These are phyloP conservation scores for Conops quadrifasciatus DNA, from an alignment of 2,888 invertebrate genomes.

Conservation along the genomic window DNA sequence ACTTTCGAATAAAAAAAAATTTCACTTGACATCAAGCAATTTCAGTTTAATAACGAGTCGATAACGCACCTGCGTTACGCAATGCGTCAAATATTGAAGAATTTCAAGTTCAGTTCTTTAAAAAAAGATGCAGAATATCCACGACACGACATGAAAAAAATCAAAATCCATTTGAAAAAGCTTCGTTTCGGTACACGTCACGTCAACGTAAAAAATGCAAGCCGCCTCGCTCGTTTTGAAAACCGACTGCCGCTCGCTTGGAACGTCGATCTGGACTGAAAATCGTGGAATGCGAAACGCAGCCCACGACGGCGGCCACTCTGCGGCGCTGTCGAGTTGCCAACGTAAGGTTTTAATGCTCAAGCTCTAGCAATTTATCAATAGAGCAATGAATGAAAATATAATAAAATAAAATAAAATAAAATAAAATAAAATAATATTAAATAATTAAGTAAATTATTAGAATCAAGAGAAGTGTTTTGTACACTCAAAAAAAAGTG, in stretches of 20 bases:
- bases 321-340: neutral
- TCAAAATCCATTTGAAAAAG: neutral
- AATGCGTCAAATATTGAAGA: no score
- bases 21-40: no score
- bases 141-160: neutral
- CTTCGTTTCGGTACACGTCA: neutral
- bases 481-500: neutral
- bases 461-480: neutral
- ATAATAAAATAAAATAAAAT: neutral
- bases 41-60: no score
- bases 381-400: neutral
- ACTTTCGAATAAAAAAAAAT: no score
- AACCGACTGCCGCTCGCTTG: slow-evolving; percentile 22
- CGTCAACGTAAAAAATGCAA: slow-evolving; percentile 15
- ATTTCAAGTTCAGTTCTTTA: neutral
- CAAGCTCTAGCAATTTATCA: neutral
- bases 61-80: no score
- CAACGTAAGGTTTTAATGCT: neutral
- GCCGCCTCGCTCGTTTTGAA: slow-evolving; percentile 3
- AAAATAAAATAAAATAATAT: neutral
- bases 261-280: slow-evolving; percentile 21
- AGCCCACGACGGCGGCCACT: neutral
- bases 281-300: slow-evolving; percentile 20
- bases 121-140: neutral
- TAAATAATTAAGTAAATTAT: neutral